A percentile compares a stretch with the other conserved stretches of the same genome.
phyloP scores from a whole-genome alignment of 2,113 vertebrate species.

The Pongo abelii region DNA sequence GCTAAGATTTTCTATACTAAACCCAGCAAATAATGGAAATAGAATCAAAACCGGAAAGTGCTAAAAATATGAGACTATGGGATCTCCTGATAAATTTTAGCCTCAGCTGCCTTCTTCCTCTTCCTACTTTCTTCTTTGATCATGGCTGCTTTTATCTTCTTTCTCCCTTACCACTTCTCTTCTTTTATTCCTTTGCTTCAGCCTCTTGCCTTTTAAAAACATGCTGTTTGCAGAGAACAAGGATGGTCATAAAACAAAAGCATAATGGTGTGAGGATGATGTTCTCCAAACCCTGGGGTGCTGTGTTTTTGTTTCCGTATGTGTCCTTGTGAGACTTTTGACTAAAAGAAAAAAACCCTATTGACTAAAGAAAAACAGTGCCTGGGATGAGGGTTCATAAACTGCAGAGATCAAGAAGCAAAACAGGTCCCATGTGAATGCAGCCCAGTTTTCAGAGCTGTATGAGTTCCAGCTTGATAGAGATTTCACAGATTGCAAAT shows the following conservation, averaged over 20 bases:
- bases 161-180: not conserved
- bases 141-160: not conserved
- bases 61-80: not conserved
- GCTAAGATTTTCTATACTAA: not conserved
- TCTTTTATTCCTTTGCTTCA: not conserved
- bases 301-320: not conserved
- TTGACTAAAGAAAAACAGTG: conserved; percentile 20
- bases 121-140: not conserved
- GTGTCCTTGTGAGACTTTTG: not conserved
- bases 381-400: not conserved
- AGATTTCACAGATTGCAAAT: conserved; percentile 9
- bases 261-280: not conserved
- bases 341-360: not conserved
- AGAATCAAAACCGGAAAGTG: conserved; percentile 18
- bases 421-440: not conserved
- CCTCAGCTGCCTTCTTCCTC: not conserved
- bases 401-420: not conserved
- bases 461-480: not conserved
- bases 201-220: not conserved
- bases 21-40: not conserved
- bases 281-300: not conserved
- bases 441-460: not conserved
- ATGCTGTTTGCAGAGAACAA: not conserved
- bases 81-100: not conserved
- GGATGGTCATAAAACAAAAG: not conserved